Evolutionary conservation across 2,888 invertebrate genomes (phyloP), one percentile per base, ranked within the genome.

Genomic region (Agrotis exclamationis): DNA sequence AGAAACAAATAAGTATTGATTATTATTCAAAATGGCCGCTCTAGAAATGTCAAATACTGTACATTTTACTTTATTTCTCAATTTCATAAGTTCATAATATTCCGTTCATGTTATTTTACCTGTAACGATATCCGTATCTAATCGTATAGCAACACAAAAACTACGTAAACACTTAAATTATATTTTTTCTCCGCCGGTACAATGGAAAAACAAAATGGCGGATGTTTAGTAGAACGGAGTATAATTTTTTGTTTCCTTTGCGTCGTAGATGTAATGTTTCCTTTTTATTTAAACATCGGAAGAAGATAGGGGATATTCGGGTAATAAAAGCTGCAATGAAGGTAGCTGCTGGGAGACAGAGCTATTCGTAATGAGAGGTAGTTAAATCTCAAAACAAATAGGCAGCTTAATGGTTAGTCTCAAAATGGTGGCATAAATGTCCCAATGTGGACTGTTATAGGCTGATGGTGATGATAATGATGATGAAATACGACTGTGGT

Each of bases 161-260:
- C 18, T 44, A 63, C 54, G 28, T 62, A 54, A 63, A 80, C 64
- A 74, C 50, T 39, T 24, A 22, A 62, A 71, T 62, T 58, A 54
- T 5, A 22, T 54, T 68, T 66, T 62, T 76, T 63, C 22, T 58
- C 20, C 11, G 54, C 16, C 7, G 2, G 16, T 50, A 54, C 50
- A 67, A 48, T 51, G 24, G 24, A 53, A 48, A 60, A 56, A 56
- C 51, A 77, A 78, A 56, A 78, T 82, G 82, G 78, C 78, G 71
- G 78, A 66, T 77, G 64, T 47, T 18, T 18, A 39, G 47, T 18
- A 39, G 47, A 48, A 33, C 51, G 33, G 5, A 54, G n/a, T 64
- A 20, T 51, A 22, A 9, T 18, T 67, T 74, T 74, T 64, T 63
- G 60, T 50, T 63, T 66, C 39, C 53, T 59, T 57, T 65, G 74